Percentiles rank a stretch among this genome's conserved stretches.
These are phyloP conservation scores for Oncorhynchus kisutch DNA, from an alignment of 2,113 vertebrate species.

Conservation along the genomic window DNA sequence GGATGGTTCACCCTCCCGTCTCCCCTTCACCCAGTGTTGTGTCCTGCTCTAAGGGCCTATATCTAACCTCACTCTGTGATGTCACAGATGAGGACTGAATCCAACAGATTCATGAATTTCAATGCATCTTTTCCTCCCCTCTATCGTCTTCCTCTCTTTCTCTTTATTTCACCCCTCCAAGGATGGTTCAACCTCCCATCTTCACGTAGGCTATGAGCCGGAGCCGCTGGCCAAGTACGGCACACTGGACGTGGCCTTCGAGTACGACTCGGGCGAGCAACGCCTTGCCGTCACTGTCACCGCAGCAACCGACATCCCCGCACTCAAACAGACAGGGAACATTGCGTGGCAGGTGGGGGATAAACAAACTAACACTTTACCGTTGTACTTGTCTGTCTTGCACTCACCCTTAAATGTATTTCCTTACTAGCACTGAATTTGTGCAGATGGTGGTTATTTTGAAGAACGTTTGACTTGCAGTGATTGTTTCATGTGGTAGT, in stretches of 20 bases:
- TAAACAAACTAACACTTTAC: too few relatives aligned
- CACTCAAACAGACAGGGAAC: constrained; percentile 89
- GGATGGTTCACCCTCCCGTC: background rate
- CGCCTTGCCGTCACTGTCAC: constrained; percentile 95
- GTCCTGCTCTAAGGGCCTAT: too few relatives aligned
- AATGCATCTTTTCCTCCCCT: background rate
- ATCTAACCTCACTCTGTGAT: too few relatives aligned
- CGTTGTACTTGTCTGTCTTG: too few relatives aligned
- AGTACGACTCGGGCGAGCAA: constrained; percentile 93
- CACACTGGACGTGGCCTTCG: constrained; percentile 96
- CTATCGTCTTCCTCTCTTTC: background rate
- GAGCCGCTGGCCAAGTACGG: constrained; percentile 94
- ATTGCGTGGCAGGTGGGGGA: constrained; percentile 84
- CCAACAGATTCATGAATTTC: too few relatives aligned
- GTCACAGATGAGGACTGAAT: too few relatives aligned
- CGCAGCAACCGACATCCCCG: constrained; percentile 92
- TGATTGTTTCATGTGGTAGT: too few relatives aligned
- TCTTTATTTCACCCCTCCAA: constrained; percentile 52
- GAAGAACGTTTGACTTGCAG: too few relatives aligned
- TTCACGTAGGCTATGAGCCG: constrained; percentile 89
- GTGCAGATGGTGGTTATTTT: too few relatives aligned
- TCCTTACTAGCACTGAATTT: too few relatives aligned
- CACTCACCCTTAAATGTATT: too few relatives aligned
- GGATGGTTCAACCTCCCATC: constrained; percentile 86
- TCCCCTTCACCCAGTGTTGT: background rate